Base-by-base conservation (phyloP, 2,797 vertebrate species). In the Pangasius djambal region DNA sequence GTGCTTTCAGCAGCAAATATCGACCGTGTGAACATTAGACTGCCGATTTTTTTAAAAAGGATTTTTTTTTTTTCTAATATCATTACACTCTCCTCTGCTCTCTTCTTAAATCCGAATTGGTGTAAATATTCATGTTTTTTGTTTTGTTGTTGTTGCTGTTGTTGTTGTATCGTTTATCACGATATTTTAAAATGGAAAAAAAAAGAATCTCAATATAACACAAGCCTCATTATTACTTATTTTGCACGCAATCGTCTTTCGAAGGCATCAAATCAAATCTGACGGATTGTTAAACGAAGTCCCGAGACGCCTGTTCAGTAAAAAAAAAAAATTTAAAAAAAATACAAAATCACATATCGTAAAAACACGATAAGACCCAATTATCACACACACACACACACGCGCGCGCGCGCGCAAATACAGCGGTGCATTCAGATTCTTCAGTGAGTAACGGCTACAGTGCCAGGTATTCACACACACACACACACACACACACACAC, bases 321-420 rank as follows among this genome's bases (percentile, higher is more conserved):
- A 61, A 82, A 57, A 57, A 82, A 83, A 8, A 83, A 81, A 81
- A 48, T 48, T 9, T 48, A 48, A 79, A 83, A 81, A 83, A 83
- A 63, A 61, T 44, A 83, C 55, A 40, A 40, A 63, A 83, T 63
- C 57, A 83, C 81, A 16, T 63, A 34, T 57, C n/a, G 4, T 52
- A 31, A 59, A 61, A 82, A 59, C 9, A 31, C 28, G 55, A 61
- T 82, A 82, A 37, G 55, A 61, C 20, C 25, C 74, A 31, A 75
- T 75, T 50, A 25, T 75, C 52, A 59, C 89, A 87, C 89, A 74
- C 75, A 86, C 84, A 89, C 86, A 77, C 82, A 44, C 48, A 75
- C 70, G 77, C 69, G 65, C 74, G 50, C 70, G 75, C 77, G 85
- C 85, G 87, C 25, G 7, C 79, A 74, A 61, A 77, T 86, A 22